Evolutionary conservation across 2,113 vertebrate species (phyloP).

Genomic region (Pelusios castaneus): DNA sequence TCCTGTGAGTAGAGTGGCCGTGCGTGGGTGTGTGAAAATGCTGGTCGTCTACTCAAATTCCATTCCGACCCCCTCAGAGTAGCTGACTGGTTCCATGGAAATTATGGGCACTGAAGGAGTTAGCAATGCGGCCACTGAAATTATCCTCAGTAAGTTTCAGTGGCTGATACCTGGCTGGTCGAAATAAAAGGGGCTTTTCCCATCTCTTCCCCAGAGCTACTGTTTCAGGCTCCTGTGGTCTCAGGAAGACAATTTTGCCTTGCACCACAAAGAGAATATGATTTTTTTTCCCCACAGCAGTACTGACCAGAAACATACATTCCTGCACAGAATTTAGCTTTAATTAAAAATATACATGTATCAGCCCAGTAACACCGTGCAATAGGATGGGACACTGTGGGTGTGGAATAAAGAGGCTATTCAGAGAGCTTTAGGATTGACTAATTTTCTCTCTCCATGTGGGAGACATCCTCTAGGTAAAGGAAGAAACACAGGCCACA

Average conservation of each 20-base stretch:
- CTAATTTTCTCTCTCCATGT: conserved; percentile 22
- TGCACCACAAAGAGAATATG: background rate
- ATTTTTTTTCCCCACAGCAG: background rate
- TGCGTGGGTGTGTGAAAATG: background rate
- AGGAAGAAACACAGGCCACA: conserved; percentile 16
- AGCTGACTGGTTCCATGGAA: background rate
- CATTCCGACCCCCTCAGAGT: background rate
- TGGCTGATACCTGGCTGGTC: accelerated
- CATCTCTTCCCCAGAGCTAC: background rate
- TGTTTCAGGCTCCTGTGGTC: background rate
- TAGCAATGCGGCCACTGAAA: background rate
- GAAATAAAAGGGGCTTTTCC: background rate
- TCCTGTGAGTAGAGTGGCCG: background rate
- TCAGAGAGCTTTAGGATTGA: background rate
- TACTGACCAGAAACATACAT: background rate
- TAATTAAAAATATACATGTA: too few species aligned
- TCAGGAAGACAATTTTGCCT: accelerated
- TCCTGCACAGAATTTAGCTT: too few species aligned
- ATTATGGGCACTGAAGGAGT: background rate
- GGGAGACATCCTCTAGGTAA: background rate
- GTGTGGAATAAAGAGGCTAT: background rate
- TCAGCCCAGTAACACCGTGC: background rate
- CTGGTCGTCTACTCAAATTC: background rate
- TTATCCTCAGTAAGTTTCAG: background rate
- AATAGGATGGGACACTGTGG: accelerated